Conservation (phyloP, 1,140 invertebrate species). For the Drosophila grimshawi region DNA sequence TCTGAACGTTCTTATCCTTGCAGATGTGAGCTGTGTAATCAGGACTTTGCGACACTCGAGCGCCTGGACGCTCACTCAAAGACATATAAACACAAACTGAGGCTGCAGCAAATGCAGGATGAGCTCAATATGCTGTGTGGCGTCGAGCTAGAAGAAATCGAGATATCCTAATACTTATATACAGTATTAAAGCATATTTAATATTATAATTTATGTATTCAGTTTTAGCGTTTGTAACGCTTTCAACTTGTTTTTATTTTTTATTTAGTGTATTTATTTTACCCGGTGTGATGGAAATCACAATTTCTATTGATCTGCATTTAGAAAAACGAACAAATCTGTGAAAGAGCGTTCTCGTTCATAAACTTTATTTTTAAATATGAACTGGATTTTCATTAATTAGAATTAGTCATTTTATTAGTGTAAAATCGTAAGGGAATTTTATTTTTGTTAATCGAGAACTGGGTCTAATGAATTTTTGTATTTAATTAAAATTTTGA, state of each 20-base stretch:
- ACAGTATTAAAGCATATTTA: neutral
- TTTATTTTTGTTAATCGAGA: no score
- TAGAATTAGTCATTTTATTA: no score
- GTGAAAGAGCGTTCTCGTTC: neutral
- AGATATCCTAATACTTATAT: neutral
- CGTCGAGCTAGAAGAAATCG: neutral
- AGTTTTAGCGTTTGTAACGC: no score
- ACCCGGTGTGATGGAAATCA: no score
- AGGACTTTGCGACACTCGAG: slow-evolving; percentile 31
- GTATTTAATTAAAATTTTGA: no score
- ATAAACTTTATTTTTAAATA: no score
- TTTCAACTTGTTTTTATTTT: neutral
- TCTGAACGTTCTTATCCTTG: neutral
- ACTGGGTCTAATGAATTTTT: no score
- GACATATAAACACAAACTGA: slow-evolving; percentile 37
- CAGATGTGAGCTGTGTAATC: slow-evolving; percentile 58
- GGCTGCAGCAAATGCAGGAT: slow-evolving; percentile 36
- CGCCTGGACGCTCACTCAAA: slow-evolving; percentile 36
- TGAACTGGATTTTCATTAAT: no score
- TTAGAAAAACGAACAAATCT: neutral
- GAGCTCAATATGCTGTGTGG: slow-evolving; percentile 40
- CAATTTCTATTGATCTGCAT: neutral
- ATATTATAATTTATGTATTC: neutral
- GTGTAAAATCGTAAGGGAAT: no score
- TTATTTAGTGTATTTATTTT: neutral